Conservation (phyloP, 2,797 vertebrate species). For the Podarcis lilfordi region DNA sequence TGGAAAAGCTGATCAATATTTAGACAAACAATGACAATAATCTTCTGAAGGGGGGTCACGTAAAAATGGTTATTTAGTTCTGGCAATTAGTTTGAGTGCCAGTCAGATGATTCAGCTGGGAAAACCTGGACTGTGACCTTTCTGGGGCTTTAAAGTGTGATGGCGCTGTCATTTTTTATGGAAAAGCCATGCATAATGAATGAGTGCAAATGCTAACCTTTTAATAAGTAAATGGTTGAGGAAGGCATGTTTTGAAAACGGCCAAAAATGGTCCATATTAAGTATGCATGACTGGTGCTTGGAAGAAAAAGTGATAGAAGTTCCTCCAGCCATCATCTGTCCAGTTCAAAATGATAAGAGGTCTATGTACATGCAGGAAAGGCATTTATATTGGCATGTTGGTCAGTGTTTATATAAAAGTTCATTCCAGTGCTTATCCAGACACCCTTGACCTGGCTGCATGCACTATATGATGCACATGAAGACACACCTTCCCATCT, state of each 20-base stretch:
- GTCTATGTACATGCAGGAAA: not conserved
- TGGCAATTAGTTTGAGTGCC: slow-evolving; percentile 37
- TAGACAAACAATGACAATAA: slow-evolving; percentile 32
- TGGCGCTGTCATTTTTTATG: slow-evolving; percentile 47
- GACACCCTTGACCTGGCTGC: not conserved
- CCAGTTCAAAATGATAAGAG: not conserved
- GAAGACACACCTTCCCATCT: too few relatives aligned
- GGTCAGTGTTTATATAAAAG: too few relatives aligned
- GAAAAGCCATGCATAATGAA: slow-evolving; percentile 50
- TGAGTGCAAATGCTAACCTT: slow-evolving; percentile 57
- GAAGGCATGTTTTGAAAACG: not conserved
- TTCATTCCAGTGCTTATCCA: too few relatives aligned
- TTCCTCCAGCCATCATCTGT: rapidly evolving
- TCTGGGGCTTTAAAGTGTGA: slow-evolving; percentile 11
- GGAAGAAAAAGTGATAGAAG: not conserved
- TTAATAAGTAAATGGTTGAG: slow-evolving; percentile 55
- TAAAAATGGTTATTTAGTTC: not conserved
- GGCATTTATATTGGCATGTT: not conserved
- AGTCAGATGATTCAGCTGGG: slow-evolving; percentile 37
- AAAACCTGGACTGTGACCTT: slow-evolving; percentile 55
- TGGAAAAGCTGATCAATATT: slow-evolving; percentile 43
- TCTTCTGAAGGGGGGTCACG: slow-evolving; percentile 9
- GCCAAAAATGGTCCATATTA: slow-evolving; percentile 21
- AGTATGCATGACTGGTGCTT: rapidly evolving
- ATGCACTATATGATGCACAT: too few relatives aligned